Evolutionary conservation across 2,888 invertebrate species (phyloP), one percentile per base, ranked within the genome.

Genomic region (Tridacna gigas): DNA sequence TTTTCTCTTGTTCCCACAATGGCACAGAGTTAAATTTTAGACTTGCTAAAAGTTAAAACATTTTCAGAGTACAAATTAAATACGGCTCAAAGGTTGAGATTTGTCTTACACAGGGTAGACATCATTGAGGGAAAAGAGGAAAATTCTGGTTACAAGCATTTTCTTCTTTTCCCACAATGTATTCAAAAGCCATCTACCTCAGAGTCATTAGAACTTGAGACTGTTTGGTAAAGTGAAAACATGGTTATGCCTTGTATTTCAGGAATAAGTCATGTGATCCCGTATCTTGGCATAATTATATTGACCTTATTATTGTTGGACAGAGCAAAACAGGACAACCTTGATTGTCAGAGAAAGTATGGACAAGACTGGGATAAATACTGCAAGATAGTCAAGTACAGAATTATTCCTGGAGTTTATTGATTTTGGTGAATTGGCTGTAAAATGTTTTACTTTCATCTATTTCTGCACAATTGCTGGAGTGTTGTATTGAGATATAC

Each of bases 351-450:
- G 47, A 61, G 73, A 26, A 86, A 86, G 37, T 89, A 88, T n/a
- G 86, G 86, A 4, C 65, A 63, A 12, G 86, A 84, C 48, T 89
- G 89, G 89, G 82, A 87, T 26, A 86, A 78, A 82, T 89, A 89
- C 60, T 89, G 89, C 60, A 76, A 56, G 3, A 83, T 83, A 65
- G 89, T 89, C 11, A 89, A 86, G 82, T 89, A 89, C 51, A 85
- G 86, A 76, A 89, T 89, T 18, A 73, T 89, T 48, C 89, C 89
- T 20, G 82, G 80, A 28, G 18, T 89, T 13, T 89, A 89, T 48
- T 75, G 75, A 80, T 37, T 37, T 37, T 25, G 26, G 4, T 63
- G 20, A 63, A 26, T 20, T 20, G 20, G 11, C 56, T 56, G 3
- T 56, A 11, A 56, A 56, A 56, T 56, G 15, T 56, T 3, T 20